Evolutionary conservation across 2,113 vertebrate species (phyloP).

Genomic region (Indicator maculatus): DNA sequence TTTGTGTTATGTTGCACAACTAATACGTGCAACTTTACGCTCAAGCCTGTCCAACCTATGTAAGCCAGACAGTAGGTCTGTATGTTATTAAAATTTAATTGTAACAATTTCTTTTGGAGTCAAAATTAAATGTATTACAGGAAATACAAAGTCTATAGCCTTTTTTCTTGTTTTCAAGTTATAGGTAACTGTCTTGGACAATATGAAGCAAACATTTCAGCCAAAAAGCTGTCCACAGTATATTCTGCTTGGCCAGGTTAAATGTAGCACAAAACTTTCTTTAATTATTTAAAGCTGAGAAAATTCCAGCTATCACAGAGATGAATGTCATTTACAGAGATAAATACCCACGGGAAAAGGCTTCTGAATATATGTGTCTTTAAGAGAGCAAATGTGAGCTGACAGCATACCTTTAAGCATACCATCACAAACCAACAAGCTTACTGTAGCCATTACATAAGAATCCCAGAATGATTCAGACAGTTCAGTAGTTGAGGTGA

Average conservation of each 20-base stretch:
- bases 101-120: neutral
- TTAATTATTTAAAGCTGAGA: constrained; percentile 47
- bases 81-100: neutral
- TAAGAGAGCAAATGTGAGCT: neutral
- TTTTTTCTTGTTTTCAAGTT: neutral
- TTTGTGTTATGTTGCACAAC: neutral
- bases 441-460: neutral
- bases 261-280: neutral
- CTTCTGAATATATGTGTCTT: neutral
- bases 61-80: neutral
- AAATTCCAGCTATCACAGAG: constrained; percentile 10
- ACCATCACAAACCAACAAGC: neutral
- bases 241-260: neutral
- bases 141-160: neutral
- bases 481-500: neutral
- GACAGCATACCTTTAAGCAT: neutral
- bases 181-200: neutral
- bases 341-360: neutral
- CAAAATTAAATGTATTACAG: neutral
- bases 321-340: neutral
- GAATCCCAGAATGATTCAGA: neutral
- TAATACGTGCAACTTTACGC: neutral
- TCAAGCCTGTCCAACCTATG: neutral
- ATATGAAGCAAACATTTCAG: neutral
- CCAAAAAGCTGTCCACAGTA: neutral